Conservation (phyloP, 2,113 vertebrate genomes). For the Silurus meridionalis region DNA sequence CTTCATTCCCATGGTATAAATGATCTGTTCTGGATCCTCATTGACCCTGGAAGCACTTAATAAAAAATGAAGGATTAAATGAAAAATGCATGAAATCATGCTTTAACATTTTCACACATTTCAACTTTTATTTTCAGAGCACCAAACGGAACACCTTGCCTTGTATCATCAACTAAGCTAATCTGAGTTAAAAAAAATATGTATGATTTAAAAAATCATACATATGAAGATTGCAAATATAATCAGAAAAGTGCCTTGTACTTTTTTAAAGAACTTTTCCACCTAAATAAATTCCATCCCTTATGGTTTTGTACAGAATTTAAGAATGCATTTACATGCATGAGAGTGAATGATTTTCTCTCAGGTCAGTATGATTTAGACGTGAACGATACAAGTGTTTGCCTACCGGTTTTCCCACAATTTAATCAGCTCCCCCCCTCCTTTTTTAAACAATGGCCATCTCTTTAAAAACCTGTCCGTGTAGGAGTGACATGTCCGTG, state of each 20-base stretch:
- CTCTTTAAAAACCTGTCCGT: conserved; percentile 43
- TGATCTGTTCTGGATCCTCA: background rate
- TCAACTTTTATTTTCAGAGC: background rate
- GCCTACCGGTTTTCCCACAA: background rate
- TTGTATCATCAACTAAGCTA: background rate
- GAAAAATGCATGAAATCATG: background rate
- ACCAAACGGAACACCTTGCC: background rate
- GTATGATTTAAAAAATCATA: too few relatives aligned
- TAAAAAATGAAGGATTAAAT: background rate
- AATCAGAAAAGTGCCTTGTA: background rate
- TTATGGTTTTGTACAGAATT: background rate
- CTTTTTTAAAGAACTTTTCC: background rate
- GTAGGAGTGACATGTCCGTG: conserved; percentile 61
- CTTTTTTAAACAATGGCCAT: conserved; percentile 11
- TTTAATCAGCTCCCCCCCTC: background rate
- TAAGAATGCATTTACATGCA: background rate
- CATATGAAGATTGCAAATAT: background rate
- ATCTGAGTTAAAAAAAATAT: background rate
- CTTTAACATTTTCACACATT: background rate
- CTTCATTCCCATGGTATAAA: background rate
- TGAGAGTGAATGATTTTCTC: background rate
- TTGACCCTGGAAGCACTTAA: background rate
- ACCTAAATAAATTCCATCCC: background rate
- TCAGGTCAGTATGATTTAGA: background rate
- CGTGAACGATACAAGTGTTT: background rate